These are phyloP conservation scores for Nipponacmea schrenckii DNA, from an alignment of 2,888 invertebrate species.

Conservation along the genomic window DNA sequence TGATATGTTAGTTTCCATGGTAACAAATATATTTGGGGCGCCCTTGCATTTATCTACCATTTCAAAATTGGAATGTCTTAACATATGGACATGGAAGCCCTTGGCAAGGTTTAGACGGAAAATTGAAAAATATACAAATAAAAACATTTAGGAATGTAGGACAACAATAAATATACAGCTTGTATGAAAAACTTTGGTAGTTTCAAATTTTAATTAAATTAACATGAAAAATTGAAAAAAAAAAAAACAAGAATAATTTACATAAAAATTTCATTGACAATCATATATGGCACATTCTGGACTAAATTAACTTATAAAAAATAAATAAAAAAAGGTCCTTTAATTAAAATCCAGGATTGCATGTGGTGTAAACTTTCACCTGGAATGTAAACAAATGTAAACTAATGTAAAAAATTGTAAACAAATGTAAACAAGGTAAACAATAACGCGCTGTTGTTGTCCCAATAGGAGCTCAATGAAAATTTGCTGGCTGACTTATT, in stretches of 20 bases:
- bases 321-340: not conserved
- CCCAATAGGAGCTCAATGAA: too few relatives aligned
- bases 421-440: not conserved
- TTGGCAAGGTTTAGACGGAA: too few relatives aligned
- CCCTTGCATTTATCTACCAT: too few relatives aligned
- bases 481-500: too few relatives aligned
- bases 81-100: too few relatives aligned
- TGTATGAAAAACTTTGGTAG: slow-evolving; percentile 5
- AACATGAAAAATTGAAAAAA: not conserved
- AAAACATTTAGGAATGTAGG: too few relatives aligned
- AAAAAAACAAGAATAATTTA: not conserved
- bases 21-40: too few relatives aligned
- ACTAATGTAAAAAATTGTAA: not conserved
- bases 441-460: not conserved
- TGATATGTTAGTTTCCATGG: too few relatives aligned
- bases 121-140: too few relatives aligned
- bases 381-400: not conserved
- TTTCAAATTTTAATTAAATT: not conserved
- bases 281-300: slow-evolving; percentile 2
- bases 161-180: too few relatives aligned
- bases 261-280: not conserved
- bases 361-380: not conserved
- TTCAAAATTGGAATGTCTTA: too few relatives aligned
- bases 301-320: not conserved
- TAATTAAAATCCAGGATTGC: not conserved